Conservation (phyloP, 2,888 invertebrate genomes). For the Pantelozetes paolii region DNA sequence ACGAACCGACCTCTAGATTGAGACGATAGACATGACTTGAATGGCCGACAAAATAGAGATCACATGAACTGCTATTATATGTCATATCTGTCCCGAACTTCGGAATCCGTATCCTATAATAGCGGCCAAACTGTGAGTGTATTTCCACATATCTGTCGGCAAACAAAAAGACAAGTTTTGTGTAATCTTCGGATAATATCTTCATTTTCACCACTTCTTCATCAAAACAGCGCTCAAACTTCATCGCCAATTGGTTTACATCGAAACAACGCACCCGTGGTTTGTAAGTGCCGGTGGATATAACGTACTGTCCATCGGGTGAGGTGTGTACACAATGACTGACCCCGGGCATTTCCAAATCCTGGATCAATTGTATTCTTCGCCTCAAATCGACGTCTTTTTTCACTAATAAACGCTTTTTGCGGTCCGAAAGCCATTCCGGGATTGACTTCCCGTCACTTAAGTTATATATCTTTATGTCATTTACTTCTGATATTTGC, state of each 20-base stretch:
- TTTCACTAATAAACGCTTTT: slow-evolving; percentile 72
- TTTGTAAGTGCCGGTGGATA: slow-evolving; percentile 88
- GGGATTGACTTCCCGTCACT: slow-evolving; percentile 94
- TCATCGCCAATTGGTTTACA: slow-evolving; percentile 87
- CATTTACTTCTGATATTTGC: slow-evolving; percentile 89
- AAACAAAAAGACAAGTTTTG: slow-evolving; percentile 86
- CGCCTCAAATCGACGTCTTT: slow-evolving; percentile 85
- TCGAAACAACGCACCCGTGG: slow-evolving; percentile 94
- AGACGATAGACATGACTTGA: slow-evolving; percentile 80
- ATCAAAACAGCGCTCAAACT: slow-evolving; percentile 97
- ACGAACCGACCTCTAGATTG: slow-evolving; percentile 92
- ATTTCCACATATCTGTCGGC: slow-evolving; percentile 89
- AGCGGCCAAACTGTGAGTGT: slow-evolving; percentile 87
- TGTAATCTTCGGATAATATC: slow-evolving; percentile 88
- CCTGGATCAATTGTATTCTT: slow-evolving; percentile 93
- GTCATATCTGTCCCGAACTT: slow-evolving; percentile 90
- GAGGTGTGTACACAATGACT: slow-evolving; percentile 78
- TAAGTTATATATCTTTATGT: slow-evolving; percentile 95
- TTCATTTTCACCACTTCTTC: slow-evolving; percentile 92
- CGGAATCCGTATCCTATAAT: slow-evolving; percentile 84
- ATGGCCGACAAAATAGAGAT: slow-evolving; percentile 85
- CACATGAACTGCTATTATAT: slow-evolving; percentile 82
- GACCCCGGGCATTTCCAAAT: slow-evolving; percentile 97
- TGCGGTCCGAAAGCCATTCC: slow-evolving; percentile 86
- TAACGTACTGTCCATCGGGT: slow-evolving; percentile 83